Evolutionary conservation across 35 echinoderm and acorn worm species (phyloP), one percentile per base, ranked within the genome.

Genomic region (Apostichopus japonicus): DNA sequence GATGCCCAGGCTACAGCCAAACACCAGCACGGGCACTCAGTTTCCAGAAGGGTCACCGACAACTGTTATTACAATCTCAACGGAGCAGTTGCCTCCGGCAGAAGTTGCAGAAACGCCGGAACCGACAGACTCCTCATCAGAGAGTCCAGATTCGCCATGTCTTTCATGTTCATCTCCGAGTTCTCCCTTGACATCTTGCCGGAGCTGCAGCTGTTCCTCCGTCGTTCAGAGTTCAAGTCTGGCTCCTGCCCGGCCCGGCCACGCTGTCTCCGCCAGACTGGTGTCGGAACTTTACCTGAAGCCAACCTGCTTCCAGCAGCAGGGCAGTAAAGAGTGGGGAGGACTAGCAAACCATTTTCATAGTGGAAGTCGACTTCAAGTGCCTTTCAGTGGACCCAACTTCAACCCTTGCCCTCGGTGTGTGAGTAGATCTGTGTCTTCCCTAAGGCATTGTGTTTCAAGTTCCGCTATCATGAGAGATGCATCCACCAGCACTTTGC

Each of bases 361-460:
- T 14, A 89, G 56, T 84, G 81, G 55, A 22, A 84, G 81, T 84
- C 16, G 86, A 89, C 86, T 89, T 53, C 86, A 72, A 53, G 86
- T 89, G 86, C 86, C 86, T 89, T 89, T 65, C 24, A 67, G 86
- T 53, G 86, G 86, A 54, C 23, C 61, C 23, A 65, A 89, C 62
- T 89, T 72, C 86, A 89, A 89, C 53, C 86, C 86, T 73, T 89
- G 86, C 62, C 86, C 86, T 5, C 21, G 86, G 86, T 89, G 86
- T 73, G 86, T 89, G 86, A 89, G 86, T 33, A 67, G 86, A 73
- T 89, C 86, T 89, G 59, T 73, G 61, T 89, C 86, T 73, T 89
- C 61, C 86, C 62, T 89, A 21, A 6, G 86, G 23, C 86, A 89
- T 17, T 27, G 10, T 25, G 62, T 24, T 23, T 67, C 61, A 11